Conservation (phyloP, 2,113 vertebrate genomes). For the Danio rerio region DNA sequence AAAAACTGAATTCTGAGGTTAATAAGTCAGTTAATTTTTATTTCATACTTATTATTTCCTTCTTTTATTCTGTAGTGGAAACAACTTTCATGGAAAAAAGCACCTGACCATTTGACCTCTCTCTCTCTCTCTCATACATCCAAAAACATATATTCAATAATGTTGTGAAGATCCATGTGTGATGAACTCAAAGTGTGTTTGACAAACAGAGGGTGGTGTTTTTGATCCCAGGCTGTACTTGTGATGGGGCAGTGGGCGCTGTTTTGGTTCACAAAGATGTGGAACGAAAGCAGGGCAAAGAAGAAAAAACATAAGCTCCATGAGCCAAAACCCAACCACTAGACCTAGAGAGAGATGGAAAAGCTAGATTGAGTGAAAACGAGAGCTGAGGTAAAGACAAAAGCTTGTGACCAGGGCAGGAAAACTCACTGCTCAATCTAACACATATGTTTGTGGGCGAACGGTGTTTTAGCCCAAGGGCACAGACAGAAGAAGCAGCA, state of each 20-base stretch:
- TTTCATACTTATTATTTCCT: no score
- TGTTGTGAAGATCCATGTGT: slow-evolving; percentile 17
- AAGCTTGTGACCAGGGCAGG: slow-evolving; percentile 59
- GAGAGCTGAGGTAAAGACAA: slow-evolving; percentile 61
- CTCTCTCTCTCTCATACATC: not conserved
- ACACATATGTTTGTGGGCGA: slow-evolving; percentile 70
- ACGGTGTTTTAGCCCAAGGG: slow-evolving; percentile 65
- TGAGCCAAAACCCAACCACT: slow-evolving; percentile 14
- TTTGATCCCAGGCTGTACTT: slow-evolving; percentile 48
- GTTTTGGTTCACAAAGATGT: slow-evolving; percentile 50
- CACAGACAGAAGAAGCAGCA: slow-evolving; percentile 62
- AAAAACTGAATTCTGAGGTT: no score
- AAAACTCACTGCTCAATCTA: slow-evolving; percentile 75
- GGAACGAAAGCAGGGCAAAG: slow-evolving; percentile 44
- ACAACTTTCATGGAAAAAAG: not conserved
- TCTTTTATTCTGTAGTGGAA: not conserved
- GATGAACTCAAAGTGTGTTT: slow-evolving; percentile 41
- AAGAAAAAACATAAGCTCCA: slow-evolving; percentile 37
- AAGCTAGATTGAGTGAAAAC: slow-evolving; percentile 1
- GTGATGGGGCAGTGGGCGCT: slow-evolving; percentile 36
- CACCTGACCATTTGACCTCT: not conserved
- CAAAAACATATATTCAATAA: slow-evolving; percentile 1
- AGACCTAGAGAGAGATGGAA: slow-evolving; percentile 24
- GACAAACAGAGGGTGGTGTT: slow-evolving; percentile 41
- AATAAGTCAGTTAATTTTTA: no score